Conservation (phyloP, 1,140 invertebrate species). For the Brachystomella parvula region DNA sequence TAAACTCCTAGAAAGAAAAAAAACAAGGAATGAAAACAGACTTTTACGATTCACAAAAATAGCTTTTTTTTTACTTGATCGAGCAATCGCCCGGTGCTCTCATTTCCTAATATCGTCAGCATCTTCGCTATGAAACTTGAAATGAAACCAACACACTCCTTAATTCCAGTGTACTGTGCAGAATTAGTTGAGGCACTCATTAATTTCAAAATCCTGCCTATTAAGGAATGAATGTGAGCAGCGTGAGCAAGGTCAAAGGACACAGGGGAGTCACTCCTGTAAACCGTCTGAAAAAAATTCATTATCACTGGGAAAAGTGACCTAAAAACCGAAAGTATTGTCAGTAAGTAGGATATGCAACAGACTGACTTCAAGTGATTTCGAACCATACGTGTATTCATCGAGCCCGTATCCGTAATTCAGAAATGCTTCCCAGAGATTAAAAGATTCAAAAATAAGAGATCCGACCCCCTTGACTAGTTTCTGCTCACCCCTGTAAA, state of each 20-base stretch:
- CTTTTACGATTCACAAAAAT: not conserved
- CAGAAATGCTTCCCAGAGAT: slow-evolving; percentile 21
- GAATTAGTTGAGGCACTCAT: slow-evolving; percentile 7
- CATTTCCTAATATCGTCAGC: not conserved
- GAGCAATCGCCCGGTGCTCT: not conserved
- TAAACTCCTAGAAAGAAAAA: not conserved
- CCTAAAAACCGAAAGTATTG: slow-evolving; percentile 1
- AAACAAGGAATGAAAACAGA: slow-evolving; percentile 1
- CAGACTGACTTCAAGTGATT: not conserved
- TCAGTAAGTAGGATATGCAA: not conserved
- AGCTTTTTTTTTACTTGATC: too few relatives aligned
- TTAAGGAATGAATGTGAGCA: slow-evolving; percentile 15
- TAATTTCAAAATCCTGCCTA: slow-evolving; percentile 9
- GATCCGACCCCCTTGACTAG: slow-evolving; percentile 14
- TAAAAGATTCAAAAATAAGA: slow-evolving; percentile 20
- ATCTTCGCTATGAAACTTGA: slow-evolving; percentile 8
- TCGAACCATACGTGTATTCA: slow-evolving; percentile 20
- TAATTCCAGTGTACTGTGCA: slow-evolving; percentile 23
- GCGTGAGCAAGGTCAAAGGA: slow-evolving; percentile 22
- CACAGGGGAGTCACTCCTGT: not conserved
- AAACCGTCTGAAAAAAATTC: slow-evolving; percentile 18
- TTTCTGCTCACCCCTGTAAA: slow-evolving; percentile 18
- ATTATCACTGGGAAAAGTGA: slow-evolving; percentile 27
- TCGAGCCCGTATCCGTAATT: slow-evolving; percentile 18
- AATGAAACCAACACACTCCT: slow-evolving; percentile 15